Evolutionary conservation across 2,797 vertebrate genomes (phyloP).

Genomic region (Cyclura pinguis): DNA sequence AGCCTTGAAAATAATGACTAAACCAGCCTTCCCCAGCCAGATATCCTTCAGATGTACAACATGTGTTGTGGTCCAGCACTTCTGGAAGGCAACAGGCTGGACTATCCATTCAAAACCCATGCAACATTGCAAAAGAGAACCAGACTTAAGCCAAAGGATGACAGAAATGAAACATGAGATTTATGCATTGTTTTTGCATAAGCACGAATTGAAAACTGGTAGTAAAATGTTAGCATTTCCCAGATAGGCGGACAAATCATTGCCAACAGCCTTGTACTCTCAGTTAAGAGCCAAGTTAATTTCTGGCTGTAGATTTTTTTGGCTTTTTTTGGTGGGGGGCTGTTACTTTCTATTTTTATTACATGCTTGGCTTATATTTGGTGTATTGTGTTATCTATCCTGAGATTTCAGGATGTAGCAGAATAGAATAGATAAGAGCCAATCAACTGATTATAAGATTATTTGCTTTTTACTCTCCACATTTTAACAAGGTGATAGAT

Average conservation of each 20-base stretch:
- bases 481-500: constrained; percentile 14
- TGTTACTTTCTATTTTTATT: not conserved
- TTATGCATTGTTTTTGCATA: not conserved
- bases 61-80: not conserved
- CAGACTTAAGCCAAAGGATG: not conserved
- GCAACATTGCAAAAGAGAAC: not conserved
- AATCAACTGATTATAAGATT: not conserved
- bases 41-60: not conserved
- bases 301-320: not conserved
- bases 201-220: not conserved
- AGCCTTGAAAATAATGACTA: not conserved
- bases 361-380: not conserved
- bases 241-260: not conserved
- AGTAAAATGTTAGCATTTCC: not conserved
- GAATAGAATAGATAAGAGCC: not conserved
- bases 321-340: not conserved
- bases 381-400: not conserved
- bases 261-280: too few species aligned
- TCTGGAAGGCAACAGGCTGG: not conserved
- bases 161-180: not conserved
- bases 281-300: not conserved
- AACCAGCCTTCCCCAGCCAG: not conserved
- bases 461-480: not conserved
- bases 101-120: not conserved
- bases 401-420: not conserved